Evolutionary conservation across 2,797 vertebrate genomes (phyloP).

Genomic region (Pangasius sanitwongsei): DNA sequence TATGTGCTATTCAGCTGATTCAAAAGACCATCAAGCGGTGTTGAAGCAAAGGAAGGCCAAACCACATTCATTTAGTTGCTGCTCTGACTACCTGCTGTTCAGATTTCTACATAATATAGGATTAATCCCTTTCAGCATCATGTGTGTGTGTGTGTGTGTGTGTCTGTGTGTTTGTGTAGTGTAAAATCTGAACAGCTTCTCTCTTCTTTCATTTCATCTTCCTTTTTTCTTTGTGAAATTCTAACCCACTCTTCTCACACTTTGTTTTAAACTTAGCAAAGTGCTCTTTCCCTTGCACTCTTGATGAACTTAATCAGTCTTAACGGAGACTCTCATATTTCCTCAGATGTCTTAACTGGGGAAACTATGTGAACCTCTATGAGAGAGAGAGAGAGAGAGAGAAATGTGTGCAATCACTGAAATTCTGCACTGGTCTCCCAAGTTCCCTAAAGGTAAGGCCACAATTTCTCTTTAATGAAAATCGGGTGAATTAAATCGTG

Average conservation of each 20-base stretch:
- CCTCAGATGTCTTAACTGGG: conserved; percentile 33
- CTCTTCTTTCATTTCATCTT: conserved; percentile 53
- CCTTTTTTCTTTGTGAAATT: conserved; percentile 20
- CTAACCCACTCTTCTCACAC: conserved; percentile 13
- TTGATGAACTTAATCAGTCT: conserved; percentile 48
- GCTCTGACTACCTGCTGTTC: conserved; percentile 62
- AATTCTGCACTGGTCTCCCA: conserved; percentile 8
- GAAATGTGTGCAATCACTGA: conserved; percentile 20
- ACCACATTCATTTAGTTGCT: conserved; percentile 63
- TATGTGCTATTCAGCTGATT: conserved; percentile 68
- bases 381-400: neutral
- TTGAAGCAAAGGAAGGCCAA: conserved; percentile 68
- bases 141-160: neutral
- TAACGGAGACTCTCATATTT: conserved; percentile 4
- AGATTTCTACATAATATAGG: conserved; percentile 54
- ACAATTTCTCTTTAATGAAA: conserved; percentile 24
- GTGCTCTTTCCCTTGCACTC: conserved; percentile 35
- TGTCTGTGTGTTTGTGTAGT: conserved; percentile 13
- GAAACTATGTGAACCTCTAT: conserved; percentile 14
- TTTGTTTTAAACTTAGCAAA: conserved; percentile 47
- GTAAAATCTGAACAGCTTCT: conserved; percentile 45
- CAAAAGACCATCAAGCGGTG: conserved; percentile 61
- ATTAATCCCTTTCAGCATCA: conserved; percentile 63
- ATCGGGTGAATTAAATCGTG: neutral
- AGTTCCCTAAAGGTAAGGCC: conserved; percentile 17